A percentile compares a stretch with the other conserved stretches of the same genome.
These are phyloP conservation scores for Coelopa pilipes DNA, from an alignment of 2,888 invertebrate genomes.

Conservation along the genomic window DNA sequence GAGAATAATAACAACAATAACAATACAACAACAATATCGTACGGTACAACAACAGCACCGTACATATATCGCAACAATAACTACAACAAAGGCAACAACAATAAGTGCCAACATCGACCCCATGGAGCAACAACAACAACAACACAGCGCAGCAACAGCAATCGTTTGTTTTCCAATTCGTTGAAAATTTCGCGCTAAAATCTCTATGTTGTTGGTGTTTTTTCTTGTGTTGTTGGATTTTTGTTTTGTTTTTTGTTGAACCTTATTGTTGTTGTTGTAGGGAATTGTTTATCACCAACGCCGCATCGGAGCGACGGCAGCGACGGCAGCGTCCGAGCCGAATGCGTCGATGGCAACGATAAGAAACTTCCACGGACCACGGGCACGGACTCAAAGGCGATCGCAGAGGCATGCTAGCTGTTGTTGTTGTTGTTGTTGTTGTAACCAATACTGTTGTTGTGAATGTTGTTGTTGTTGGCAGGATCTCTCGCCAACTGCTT, in stretches of 20 bases:
- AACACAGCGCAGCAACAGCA: constrained; percentile 28
- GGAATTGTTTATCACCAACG: constrained; percentile 21
- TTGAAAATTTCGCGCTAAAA: constrained; percentile 27
- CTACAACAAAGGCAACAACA: background rate
- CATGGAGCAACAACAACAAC: constrained; percentile 34
- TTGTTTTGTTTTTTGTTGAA: background rate
- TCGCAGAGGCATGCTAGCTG: background rate
- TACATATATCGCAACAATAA: background rate
- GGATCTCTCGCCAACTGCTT: background rate
- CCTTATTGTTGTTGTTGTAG: constrained; percentile 9
- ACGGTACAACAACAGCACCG: constrained; percentile 9
- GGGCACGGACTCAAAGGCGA: background rate
- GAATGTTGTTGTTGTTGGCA: background rate
- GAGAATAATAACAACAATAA: background rate
- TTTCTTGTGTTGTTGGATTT: background rate
- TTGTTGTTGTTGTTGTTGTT: constrained; percentile 6
- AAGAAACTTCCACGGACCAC: background rate
- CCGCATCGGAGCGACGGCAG: constrained; percentile 45
- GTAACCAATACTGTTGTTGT: background rate
- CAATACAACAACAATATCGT: background rate
- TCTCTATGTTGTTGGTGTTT: background rate
- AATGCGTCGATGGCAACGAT: constrained; percentile 15
- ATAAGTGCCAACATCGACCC: background rate
- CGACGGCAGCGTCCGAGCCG: constrained; percentile 11
- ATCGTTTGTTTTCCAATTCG: constrained; percentile 56